Evolutionary conservation across 1,140 invertebrate species (phyloP), one percentile per base, ranked within the genome.

Genomic region (Pentalonia nigronervosa): DNA sequence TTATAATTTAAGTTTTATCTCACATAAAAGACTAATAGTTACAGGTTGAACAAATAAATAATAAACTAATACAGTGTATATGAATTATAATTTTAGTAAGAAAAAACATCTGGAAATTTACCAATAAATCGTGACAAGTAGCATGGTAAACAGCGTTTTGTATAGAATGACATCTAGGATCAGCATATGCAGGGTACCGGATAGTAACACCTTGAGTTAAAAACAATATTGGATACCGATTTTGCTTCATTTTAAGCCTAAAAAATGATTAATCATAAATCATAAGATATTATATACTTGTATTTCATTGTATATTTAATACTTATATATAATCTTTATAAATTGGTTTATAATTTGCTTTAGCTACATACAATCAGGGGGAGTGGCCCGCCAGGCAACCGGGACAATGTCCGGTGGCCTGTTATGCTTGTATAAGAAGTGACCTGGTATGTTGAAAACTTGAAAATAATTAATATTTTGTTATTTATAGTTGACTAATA

Each of bases 201-300:
- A 96, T 95, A 6, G 98, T 98, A 23, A 97, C 95, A 4, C 98
- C 98, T 96, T 98, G 96, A 0, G 98, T 99, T 86, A 99, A 95
- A 95, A 99, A 99, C 95, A 99, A 97, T 0, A 99, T 97, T 1
- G 99, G 98, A 96, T 99, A 99, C 94, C 97, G 97, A 95, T 99
- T 99, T 96, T 99, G 99, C 95, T 99, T 99, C 93, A 97, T 95
- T 60, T 98, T 96, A 88, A 99, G 96, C 95, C 96, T 97, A 94
- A 47, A 93, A 93, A 9, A 45, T 50, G 34, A 88, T 88, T 7
- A 92, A 23, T 48, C 30, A 88, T 30, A 36, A 47, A 86, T 87
- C 3, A 84, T 25, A 45, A 84, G 11, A 84, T 83, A 48, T 84
- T 83, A 41, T 23, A 17, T 25, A 45, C 34, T 25, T 84, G 11